Evolutionary conservation across 2,113 vertebrate genomes (phyloP).

Genomic region (Chauna torquata): DNA sequence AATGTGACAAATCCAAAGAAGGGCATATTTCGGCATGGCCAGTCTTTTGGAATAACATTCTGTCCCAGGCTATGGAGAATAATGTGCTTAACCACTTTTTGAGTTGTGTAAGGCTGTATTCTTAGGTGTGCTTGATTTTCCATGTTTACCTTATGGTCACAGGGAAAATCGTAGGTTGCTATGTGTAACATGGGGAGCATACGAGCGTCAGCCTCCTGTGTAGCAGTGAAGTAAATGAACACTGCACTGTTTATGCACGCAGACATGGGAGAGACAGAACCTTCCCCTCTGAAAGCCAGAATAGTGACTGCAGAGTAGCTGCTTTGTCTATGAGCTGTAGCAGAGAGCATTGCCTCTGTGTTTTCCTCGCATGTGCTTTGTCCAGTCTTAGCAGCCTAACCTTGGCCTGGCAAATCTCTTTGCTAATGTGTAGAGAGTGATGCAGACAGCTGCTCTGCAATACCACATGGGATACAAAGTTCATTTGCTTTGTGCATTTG

Average conservation of each 20-base stretch:
- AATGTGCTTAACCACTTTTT: neutral
- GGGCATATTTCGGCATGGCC: neutral
- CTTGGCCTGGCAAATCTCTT: slow-evolving; percentile 14
- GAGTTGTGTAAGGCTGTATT: neutral
- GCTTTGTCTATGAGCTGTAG: neutral
- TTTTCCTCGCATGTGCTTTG: neutral
- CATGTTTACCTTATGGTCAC: neutral
- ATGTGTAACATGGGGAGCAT: neutral
- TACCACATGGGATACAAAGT: slow-evolving; percentile 13
- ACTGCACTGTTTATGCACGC: neutral
- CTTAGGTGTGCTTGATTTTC: neutral
- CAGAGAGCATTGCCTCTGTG: neutral
- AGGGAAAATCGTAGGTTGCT: neutral
- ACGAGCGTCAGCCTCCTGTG: fast-evolving
- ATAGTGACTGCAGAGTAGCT: neutral
- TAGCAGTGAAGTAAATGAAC: neutral
- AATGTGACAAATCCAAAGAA: neutral
- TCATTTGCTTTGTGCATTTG: slow-evolving; percentile 35
- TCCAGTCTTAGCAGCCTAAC: neutral
- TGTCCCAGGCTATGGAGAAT: neutral
- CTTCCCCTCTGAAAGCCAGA: neutral
- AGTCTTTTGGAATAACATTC: neutral
- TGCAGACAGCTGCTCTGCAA: neutral
- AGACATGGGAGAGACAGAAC: neutral
- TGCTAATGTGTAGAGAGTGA: neutral